Percentiles rank a stretch among this genome's conserved stretches.
phyloP scores from a whole-genome alignment of 2,797 vertebrate genomes.

The Pseudochirops corinnae region DNA sequence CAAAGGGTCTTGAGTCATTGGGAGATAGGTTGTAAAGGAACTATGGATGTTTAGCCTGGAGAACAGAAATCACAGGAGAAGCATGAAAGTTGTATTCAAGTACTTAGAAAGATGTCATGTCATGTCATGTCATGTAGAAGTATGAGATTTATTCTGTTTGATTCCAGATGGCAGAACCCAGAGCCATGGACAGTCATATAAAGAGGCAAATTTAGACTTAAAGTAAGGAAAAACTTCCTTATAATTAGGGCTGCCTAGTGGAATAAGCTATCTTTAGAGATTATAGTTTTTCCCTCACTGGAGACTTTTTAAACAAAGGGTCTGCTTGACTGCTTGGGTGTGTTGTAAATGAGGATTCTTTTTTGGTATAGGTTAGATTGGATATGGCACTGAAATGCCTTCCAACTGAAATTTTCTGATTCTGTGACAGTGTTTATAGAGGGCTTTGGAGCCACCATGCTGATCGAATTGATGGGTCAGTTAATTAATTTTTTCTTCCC shows the following conservation, averaged over 20 bases:
- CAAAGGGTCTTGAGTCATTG: background rate
- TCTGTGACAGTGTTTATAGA: background rate
- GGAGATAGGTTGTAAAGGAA: background rate
- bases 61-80: background rate
- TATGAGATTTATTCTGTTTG: background rate
- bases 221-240: background rate
- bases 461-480: background rate
- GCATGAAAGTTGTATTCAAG: background rate
- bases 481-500: background rate
- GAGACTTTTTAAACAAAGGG: background rate
- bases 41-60: background rate
- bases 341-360: background rate
- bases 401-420: background rate
- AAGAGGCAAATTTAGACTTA: background rate
- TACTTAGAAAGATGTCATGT: background rate
- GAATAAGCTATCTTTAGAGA: background rate
- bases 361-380: background rate
- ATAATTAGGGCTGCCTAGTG: background rate
- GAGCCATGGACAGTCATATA: background rate
- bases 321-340: background rate
- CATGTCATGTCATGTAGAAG: too few relatives aligned
- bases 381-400: background rate
- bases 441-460: background rate
- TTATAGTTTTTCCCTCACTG: background rate
- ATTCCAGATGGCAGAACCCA: background rate